phyloP scores from a whole-genome alignment of 2,113 vertebrate species.

The Myrmecophaga tridactyla region DNA sequence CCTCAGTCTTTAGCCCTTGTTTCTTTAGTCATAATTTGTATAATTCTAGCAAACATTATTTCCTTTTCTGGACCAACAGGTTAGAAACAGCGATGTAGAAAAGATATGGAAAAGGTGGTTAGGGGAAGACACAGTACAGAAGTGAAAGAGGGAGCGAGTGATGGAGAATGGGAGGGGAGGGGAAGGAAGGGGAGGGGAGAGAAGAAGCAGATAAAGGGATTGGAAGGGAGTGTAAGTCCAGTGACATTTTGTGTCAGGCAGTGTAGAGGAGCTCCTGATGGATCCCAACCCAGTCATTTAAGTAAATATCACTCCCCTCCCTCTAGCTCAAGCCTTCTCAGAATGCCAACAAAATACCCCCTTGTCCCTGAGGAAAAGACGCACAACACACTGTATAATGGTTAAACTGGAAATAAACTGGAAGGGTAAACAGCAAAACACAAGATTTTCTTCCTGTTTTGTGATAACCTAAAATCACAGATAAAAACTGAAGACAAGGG shows the following conservation, averaged over 20 bases:
- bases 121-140: not conserved
- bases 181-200: not conserved
- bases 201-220: not conserved
- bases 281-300: not conserved
- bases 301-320: not conserved
- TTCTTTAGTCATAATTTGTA: not conserved
- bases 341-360: not conserved
- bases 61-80: not conserved
- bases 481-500: not conserved
- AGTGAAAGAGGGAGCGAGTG: not conserved
- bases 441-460: not conserved
- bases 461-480: not conserved
- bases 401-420: not conserved
- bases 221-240: not conserved
- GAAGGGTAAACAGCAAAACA: rapidly evolving
- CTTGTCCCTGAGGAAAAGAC: not conserved
- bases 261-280: not conserved
- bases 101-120: too few species aligned
- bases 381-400: rapidly evolving
- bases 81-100: not conserved
- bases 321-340: not conserved
- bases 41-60: not conserved
- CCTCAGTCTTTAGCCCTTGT: not conserved
- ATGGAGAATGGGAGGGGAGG: not conserved
- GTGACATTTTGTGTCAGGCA: rapidly evolving